Conservation (phyloP, 2,888 invertebrate genomes). For the Empis livida region DNA sequence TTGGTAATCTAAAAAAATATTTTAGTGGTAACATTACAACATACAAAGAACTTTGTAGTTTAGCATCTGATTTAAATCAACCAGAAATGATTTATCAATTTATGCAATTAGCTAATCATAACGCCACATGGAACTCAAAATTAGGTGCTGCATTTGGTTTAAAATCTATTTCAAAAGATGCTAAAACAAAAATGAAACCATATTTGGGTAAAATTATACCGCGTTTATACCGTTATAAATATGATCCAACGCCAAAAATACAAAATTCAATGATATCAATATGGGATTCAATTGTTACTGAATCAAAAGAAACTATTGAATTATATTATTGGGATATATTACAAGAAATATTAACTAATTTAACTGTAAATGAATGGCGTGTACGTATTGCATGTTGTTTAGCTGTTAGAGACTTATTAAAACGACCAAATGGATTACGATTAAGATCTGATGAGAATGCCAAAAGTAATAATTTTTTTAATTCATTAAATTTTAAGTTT, state of each 20-base stretch:
- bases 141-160: conserved; percentile 86
- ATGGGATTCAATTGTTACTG: conserved; percentile 81
- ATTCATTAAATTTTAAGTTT: conserved; percentile 2
- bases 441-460: conserved; percentile 26
- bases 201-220: conserved; percentile 79
- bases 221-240: conserved; percentile 67
- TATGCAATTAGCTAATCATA: conserved; percentile 90
- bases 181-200: conserved; percentile 68
- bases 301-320: conserved; percentile 66
- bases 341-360: conserved; percentile 62
- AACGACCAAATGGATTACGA: conserved; percentile 39
- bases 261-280: conserved; percentile 90
- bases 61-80: conserved; percentile 88
- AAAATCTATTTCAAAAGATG: conserved; percentile 70
- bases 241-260: conserved; percentile 84
- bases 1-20: conserved; percentile 13
- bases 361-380: conserved; percentile 77
- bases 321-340: conserved; percentile 39
- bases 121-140: conserved; percentile 88
- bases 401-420: conserved; percentile 72
- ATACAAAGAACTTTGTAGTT: conserved; percentile 85
- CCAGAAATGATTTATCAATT: conserved; percentile 93
- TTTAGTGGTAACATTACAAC: conserved; percentile 76
- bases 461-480: background rate
- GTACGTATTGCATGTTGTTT: conserved; percentile 84